phyloP scores from a whole-genome alignment of 2,888 invertebrate species.

The Steinernema carpocapsae region DNA sequence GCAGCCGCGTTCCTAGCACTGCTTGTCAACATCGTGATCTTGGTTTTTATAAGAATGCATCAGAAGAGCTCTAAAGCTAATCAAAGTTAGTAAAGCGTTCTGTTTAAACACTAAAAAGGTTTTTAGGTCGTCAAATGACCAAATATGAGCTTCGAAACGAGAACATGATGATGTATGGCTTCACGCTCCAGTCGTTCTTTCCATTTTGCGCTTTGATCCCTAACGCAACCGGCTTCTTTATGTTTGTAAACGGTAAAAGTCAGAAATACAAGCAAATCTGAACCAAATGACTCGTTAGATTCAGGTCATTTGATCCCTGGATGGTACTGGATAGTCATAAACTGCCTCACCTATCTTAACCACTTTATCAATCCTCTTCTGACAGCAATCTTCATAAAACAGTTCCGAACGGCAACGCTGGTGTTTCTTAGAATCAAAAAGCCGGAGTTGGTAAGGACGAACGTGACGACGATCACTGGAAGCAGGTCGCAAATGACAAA shows the following conservation, averaged over 20 bases:
- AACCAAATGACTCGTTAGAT: neutral
- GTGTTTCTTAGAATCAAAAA: neutral
- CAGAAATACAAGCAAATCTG: neutral
- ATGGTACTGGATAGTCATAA: neutral
- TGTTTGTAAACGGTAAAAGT: neutral
- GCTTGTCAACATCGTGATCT: neutral
- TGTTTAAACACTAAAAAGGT: neutral
- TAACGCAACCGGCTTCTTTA: neutral
- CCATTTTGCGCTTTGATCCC: neutral
- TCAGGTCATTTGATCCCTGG: neutral
- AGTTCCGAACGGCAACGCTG: conserved; percentile 9
- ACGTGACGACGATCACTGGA: conserved; percentile 3
- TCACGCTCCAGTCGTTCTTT: conserved; percentile 18
- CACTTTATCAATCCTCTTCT: conserved; percentile 6
- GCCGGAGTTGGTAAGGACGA: neutral
- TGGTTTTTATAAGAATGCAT: neutral
- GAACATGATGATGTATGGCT: conserved; percentile 20
- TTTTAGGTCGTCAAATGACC: conserved; percentile 9
- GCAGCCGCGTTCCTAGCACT: neutral
- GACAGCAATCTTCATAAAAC: conserved; percentile 19
- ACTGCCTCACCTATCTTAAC: conserved; percentile 18
- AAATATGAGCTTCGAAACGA: neutral
- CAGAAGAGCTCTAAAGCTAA: neutral
- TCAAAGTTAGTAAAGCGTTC: neutral
- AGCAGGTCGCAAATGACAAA: neutral